Percentiles rank a stretch among this genome's conserved stretches.
Evolutionary conservation across 1,140 invertebrate species (phyloP).

Genomic region (Pemphigus obesinymphae): DNA sequence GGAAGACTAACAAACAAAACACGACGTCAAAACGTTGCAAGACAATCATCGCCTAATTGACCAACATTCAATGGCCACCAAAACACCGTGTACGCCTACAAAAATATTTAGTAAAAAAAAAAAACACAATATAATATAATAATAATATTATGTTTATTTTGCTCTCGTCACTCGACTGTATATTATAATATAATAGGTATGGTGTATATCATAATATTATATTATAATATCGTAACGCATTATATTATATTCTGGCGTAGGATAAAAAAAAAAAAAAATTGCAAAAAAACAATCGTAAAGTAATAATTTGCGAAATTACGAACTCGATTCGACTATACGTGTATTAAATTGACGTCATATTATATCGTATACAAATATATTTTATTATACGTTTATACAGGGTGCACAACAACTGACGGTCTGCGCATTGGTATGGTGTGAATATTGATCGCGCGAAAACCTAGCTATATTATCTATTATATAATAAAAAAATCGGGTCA

Average conservation of each 20-base stretch:
- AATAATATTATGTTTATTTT: not conserved
- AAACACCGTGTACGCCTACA: slow-evolving; percentile 18
- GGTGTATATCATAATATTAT: no score
- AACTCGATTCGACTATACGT: not conserved
- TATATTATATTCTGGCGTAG: no score
- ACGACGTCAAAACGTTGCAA: not conserved
- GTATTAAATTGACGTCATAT: slow-evolving; percentile 8
- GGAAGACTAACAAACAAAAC: not conserved
- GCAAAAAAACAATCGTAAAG: not conserved
- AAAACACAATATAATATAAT: no score
- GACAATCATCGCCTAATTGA: slow-evolving; percentile 35
- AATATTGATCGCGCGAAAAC: not conserved
- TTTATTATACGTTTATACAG: no score
- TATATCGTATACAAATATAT: no score
- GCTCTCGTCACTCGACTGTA: not conserved
- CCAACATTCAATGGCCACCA: slow-evolving; percentile 34
- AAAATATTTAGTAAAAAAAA: no score
- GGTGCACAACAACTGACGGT: no score
- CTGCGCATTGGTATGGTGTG: not conserved
- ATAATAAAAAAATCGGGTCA: not conserved
- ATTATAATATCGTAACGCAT: not conserved
- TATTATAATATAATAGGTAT: no score
- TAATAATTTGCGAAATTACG: not conserved
- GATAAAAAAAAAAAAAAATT: no score
- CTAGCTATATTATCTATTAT: not conserved